Percentiles rank a stretch among this genome's conserved stretches.
Conservation (phyloP, 2,797 vertebrate genomes). For the Poecile montanus region DNA sequence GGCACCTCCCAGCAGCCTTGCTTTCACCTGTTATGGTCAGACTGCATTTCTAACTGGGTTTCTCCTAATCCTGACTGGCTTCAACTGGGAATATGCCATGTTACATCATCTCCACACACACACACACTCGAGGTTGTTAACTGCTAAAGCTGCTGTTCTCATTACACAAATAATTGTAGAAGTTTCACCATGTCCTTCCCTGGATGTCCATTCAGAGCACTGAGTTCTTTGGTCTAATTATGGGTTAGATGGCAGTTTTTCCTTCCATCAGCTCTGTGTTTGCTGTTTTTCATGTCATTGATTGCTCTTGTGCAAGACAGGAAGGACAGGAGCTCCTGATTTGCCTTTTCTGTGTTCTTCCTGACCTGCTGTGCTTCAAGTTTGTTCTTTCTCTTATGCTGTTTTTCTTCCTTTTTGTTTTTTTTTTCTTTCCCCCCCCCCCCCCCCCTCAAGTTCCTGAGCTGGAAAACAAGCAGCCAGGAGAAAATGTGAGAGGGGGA, state of each 20-base stretch:
- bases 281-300: background rate
- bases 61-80: background rate
- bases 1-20: background rate
- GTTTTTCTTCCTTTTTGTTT: background rate
- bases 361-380: background rate
- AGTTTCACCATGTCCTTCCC: background rate
- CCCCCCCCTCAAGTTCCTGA: background rate
- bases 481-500: background rate
- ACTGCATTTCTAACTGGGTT: background rate
- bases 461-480: background rate
- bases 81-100: background rate
- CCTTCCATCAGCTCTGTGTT: background rate
- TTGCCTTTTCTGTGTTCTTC: background rate
- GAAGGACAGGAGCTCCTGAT: background rate
- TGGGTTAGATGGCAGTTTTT: background rate
- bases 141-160: background rate
- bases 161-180: background rate
- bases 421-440: too few species aligned
- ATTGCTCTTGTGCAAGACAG: accelerated
- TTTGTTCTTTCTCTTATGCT: background rate
- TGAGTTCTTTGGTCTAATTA: background rate
- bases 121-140: background rate
- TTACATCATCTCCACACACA: background rate
- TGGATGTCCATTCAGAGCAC: background rate
- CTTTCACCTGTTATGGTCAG: background rate